A percentile compares a stretch with the other conserved stretches of the same genome.
Conservation (phyloP, 2,797 vertebrate species). For the Pachyuromys duprasi region DNA sequence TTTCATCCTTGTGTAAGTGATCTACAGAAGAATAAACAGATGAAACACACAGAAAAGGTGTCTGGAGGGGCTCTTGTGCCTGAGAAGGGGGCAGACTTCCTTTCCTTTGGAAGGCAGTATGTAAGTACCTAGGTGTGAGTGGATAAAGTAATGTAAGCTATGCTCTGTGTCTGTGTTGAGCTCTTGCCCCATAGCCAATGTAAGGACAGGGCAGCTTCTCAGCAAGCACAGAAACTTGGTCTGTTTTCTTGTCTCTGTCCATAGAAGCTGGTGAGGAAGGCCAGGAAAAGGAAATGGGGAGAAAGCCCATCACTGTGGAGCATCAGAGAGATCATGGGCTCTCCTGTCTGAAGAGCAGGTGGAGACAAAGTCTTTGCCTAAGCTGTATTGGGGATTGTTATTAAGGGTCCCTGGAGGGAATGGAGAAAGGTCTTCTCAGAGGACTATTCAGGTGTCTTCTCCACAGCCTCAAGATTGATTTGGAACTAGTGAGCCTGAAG, state of each 20-base stretch:
- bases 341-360: background rate
- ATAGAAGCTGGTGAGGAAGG: background rate
- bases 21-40: background rate
- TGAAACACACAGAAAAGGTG: background rate
- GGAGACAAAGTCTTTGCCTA: rapidly evolving
- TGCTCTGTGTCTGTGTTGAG: background rate
- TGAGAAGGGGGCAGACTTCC: background rate
- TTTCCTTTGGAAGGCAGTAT: background rate
- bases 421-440: background rate
- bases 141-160: background rate
- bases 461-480: background rate
- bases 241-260: background rate
- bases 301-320: background rate
- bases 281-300: background rate
- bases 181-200: background rate
- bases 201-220: background rate
- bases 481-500: background rate
- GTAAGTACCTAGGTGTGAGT: background rate
- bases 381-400: too few species aligned
- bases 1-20: background rate
- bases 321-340: background rate
- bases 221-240: too few species aligned
- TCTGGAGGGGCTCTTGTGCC: background rate
- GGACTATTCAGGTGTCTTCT: background rate
- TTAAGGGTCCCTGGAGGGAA: background rate